Conservation (phyloP, 2,113 vertebrate genomes). For the Donacobius atricapilla region DNA sequence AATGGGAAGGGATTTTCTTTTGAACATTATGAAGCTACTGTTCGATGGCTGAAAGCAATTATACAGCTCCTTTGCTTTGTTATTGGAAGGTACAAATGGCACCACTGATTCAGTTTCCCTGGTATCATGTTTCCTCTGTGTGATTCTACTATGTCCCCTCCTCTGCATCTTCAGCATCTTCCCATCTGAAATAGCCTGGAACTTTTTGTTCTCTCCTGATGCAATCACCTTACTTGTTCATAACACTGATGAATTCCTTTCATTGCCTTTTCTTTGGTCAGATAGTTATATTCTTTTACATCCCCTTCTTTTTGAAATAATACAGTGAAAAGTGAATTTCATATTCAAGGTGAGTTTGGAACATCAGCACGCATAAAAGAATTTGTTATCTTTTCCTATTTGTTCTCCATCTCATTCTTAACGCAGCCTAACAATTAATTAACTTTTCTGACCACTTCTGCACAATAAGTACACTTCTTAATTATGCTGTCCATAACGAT, state of each 20-base stretch:
- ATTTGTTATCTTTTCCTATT: neutral
- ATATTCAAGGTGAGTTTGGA: neutral
- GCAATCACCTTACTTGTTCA: neutral
- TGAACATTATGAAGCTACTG: neutral
- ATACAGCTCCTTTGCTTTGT: neutral
- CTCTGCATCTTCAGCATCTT: neutral
- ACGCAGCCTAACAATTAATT: slow-evolving; percentile 1
- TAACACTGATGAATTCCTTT: neutral
- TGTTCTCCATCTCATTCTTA: neutral
- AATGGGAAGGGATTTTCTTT: slow-evolving; percentile 2
- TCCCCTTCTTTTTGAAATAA: neutral
- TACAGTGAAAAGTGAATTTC: neutral
- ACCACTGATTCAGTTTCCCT: neutral
- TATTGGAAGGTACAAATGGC: neutral
- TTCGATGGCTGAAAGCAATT: slow-evolving; percentile 18
- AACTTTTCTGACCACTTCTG: neutral
- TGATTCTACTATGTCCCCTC: neutral
- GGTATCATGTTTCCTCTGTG: neutral
- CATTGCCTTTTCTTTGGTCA: neutral
- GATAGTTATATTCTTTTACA: neutral
- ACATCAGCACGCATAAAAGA: neutral
- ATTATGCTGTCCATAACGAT: neutral
- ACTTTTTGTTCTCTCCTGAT: neutral
- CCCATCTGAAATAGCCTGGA: neutral
- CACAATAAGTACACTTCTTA: neutral